Evolutionary conservation across 2,888 invertebrate genomes (phyloP).

Genomic region (Cephus pygmeus): DNA sequence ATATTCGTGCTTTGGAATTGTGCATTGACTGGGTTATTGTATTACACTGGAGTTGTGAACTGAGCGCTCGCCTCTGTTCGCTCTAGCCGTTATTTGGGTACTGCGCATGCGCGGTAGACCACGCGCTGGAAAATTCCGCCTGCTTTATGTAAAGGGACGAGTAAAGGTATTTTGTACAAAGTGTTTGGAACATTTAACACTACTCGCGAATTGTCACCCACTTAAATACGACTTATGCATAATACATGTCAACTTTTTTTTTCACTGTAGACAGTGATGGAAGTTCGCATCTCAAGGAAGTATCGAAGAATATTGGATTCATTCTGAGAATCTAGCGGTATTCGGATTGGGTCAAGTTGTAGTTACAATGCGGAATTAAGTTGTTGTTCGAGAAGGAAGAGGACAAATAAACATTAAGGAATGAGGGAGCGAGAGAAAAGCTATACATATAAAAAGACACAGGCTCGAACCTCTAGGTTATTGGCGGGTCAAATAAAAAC

Average conservation of each 20-base stretch:
- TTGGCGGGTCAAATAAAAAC: background rate
- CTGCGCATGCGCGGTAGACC: background rate
- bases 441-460: background rate
- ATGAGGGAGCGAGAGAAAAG: background rate
- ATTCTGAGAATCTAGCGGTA: background rate
- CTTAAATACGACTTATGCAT: background rate
- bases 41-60: background rate
- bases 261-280: background rate
- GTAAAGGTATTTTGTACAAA: background rate
- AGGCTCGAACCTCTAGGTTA: background rate
- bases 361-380: background rate
- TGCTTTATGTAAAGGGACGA: background rate
- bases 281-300: background rate
- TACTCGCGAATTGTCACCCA: background rate
- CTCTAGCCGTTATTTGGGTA: background rate
- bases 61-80: background rate
- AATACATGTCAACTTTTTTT: background rate
- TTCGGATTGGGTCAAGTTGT: background rate
- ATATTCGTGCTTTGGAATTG: background rate
- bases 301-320: background rate
- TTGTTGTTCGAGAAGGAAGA: background rate
- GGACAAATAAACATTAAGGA: background rate
- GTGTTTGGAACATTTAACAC: background rate
- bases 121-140: background rate
- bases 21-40: background rate